These are phyloP conservation scores for Poeciliopsis paucimaculata DNA, from an alignment of 2,797 vertebrate species.

Conservation along the genomic window DNA sequence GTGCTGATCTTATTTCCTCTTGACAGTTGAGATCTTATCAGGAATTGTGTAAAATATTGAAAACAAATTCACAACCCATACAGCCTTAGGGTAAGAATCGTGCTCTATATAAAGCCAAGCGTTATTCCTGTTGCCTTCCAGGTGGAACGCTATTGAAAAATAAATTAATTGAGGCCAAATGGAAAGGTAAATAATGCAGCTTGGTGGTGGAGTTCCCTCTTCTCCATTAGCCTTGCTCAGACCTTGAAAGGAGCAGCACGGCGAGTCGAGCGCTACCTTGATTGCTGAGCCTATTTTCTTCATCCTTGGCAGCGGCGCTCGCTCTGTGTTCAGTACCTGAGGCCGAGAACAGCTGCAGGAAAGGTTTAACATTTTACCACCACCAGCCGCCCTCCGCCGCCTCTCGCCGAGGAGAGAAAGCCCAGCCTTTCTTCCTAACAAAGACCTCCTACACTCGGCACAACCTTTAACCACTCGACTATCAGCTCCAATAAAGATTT, in stretches of 20 bases:
- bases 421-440: constrained; percentile 52
- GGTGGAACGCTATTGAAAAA: constrained; percentile 77
- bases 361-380: constrained; percentile 74
- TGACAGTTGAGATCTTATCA: constrained; percentile 78
- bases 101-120: constrained; percentile 67
- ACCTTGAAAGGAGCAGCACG: constrained; percentile 71
- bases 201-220: constrained; percentile 73
- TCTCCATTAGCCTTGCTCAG: constrained; percentile 77
- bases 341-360: constrained; percentile 78
- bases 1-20: constrained; percentile 74
- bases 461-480: constrained; percentile 46
- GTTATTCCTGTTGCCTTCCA: constrained; percentile 68
- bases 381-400: constrained; percentile 60
- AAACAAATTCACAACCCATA: constrained; percentile 64
- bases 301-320: constrained; percentile 61
- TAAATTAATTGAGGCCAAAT: constrained; percentile 79
- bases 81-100: constrained; percentile 68
- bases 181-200: constrained; percentile 83
- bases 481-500: constrained; percentile 44
- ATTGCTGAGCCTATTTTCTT: constrained; percentile 60
- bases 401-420: constrained; percentile 64
- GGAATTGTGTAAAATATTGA: constrained; percentile 74
- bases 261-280: constrained; percentile 42
- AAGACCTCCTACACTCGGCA: constrained; percentile 57
- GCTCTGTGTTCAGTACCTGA: constrained; percentile 61